Evolutionary conservation across 2,888 invertebrate genomes (phyloP).

Genomic region (Melanargia galathea): DNA sequence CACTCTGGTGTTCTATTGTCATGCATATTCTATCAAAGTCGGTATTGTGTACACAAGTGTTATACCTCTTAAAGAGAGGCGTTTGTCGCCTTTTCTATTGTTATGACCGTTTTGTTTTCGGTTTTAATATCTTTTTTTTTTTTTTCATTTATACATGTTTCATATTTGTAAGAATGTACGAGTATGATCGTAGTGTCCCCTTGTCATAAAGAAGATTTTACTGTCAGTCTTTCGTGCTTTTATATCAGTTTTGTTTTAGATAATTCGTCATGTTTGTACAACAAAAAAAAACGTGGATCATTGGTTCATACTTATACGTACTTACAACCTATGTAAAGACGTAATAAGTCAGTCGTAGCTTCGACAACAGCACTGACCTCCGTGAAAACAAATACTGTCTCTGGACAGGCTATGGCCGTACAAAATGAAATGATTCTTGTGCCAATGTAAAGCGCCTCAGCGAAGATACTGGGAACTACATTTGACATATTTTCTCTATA

Average conservation of each 20-base stretch:
- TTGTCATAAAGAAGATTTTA: background rate
- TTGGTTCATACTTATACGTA: too few relatives aligned
- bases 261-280: too few relatives aligned
- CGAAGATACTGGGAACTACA: too few relatives aligned
- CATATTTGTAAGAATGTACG: background rate
- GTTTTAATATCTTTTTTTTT: conserved; percentile 23
- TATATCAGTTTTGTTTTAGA: background rate
- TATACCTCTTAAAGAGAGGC: conserved; percentile 33
- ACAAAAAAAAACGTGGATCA: too few relatives aligned
- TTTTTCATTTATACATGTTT: background rate
- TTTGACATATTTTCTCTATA: too few relatives aligned
- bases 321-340: too few relatives aligned
- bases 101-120: conserved; percentile 44
- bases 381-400: too few relatives aligned
- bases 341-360: too few relatives aligned
- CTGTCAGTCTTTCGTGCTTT: background rate
- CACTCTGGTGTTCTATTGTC: conserved; percentile 69
- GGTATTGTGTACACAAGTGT: conserved; percentile 77
- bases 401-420: too few relatives aligned
- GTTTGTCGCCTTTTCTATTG: conserved; percentile 52
- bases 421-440: too few relatives aligned
- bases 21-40: conserved; percentile 79
- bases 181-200: background rate
- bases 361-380: too few relatives aligned
- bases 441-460: too few relatives aligned